Evolutionary conservation across 2,888 invertebrate species (phyloP), one percentile per base, ranked within the genome.

Genomic region (Eupithecia tripunctaria): DNA sequence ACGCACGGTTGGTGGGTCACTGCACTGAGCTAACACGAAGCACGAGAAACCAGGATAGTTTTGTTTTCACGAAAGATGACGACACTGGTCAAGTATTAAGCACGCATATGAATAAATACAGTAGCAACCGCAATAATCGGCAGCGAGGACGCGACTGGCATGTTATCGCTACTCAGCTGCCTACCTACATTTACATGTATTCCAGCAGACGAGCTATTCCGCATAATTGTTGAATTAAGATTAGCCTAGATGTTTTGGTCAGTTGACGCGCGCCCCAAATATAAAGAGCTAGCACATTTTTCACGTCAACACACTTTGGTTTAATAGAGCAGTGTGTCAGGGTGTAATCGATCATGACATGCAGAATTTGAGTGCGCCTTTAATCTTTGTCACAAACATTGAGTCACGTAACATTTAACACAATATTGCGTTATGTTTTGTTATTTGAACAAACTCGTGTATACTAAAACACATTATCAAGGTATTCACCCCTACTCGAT

Each of bases 101-200:
- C 74, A 83, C 83, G 75, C 79, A 76, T 80, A 83, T 87, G 82
- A 86, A 85, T 85, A 85, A 85, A 85, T 84, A 86, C 81, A 85
- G 85, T 86, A 87, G 86, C 92, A 91, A 92, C 94, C 94, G 93
- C 89, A 90, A 93, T 93, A 91, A 93, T 89, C 93, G 92, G 84
- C 87, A 84, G 93, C 91, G 90, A 88, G 90, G 88, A 90, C 89
- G 86, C 91, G 91, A 94, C 94, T 94, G 93, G 88, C 91, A 86
- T 85, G 89, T 92, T 94, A 93, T 93, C 92, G 89, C 85, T 89
- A 90, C 90, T 91, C 64, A 64, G 36, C 64, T 32, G 38, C 47
- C 41, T 72, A 72, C 75, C 72, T 91, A 90, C 36, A 60, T 90
- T 90, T 91, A 90, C 56, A 56, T 56, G 56, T 91, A 90, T 89